These are phyloP conservation scores for Ovis canadensis DNA, from an alignment of 2,113 vertebrate genomes.

Conservation along the genomic window DNA sequence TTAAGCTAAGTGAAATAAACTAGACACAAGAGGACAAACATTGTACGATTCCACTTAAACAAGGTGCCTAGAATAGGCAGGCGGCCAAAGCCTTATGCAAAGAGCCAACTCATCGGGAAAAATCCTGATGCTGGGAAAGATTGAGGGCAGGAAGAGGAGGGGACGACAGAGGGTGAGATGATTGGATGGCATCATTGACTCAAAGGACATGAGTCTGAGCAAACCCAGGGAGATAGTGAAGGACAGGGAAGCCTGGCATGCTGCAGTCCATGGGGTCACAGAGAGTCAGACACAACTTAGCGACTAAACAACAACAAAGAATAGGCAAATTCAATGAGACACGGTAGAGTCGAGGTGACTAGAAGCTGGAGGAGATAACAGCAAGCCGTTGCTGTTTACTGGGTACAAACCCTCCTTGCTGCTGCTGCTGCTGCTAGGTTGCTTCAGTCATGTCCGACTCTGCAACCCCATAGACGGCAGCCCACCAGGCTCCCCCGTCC, in stretches of 20 bases:
- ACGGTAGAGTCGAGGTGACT: too few relatives aligned
- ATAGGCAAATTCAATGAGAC: background rate
- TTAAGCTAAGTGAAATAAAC: background rate
- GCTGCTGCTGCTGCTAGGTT: too few relatives aligned
- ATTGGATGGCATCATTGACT: background rate
- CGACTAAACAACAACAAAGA: background rate
- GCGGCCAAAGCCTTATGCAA: background rate
- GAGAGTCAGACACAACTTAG: background rate
- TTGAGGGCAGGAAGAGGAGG: background rate
- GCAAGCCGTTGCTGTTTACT: background rate
- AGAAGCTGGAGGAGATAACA: too few relatives aligned
- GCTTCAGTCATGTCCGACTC: too few relatives aligned
- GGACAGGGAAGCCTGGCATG: background rate
- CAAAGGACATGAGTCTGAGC: background rate
- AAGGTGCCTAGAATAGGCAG: background rate
- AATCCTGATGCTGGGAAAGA: background rate
- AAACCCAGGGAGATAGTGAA: background rate
- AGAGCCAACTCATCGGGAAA: background rate
- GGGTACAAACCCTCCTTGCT: too few relatives aligned
- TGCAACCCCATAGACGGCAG: too few relatives aligned
- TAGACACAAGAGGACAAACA: background rate
- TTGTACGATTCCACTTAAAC: background rate
- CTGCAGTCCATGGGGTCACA: background rate
- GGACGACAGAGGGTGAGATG: background rate
- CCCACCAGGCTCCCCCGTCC: too few relatives aligned